These are phyloP conservation scores for Notospermus geniculatus DNA, from an alignment of 1,140 invertebrate species.

Conservation along the genomic window DNA sequence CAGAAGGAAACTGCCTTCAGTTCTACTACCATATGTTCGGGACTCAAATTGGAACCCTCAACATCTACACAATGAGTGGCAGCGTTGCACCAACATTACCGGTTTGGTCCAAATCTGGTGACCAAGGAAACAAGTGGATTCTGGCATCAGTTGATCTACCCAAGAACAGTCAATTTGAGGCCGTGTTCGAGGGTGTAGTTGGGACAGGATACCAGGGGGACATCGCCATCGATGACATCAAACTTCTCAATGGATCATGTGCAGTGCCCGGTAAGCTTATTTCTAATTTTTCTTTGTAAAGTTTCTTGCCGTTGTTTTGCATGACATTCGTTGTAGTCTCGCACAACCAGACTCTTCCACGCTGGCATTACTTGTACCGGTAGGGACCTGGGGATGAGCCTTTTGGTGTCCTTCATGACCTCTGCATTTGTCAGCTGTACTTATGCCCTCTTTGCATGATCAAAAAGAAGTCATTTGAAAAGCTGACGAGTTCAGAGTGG, in stretches of 20 bases:
- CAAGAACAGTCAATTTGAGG: not conserved
- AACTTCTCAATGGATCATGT: not conserved
- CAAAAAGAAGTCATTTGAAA: slow-evolving; percentile 7
- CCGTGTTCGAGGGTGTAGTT: slow-evolving; percentile 8
- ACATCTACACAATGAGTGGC: slow-evolving; percentile 22
- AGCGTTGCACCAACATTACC: slow-evolving; percentile 12
- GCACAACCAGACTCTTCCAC: too few relatives aligned
- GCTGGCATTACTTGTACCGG: too few relatives aligned
- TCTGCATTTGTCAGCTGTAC: slow-evolving; percentile 2
- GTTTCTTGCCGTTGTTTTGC: too few relatives aligned
- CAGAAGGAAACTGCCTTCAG: slow-evolving; percentile 20
- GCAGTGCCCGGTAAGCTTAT: not conserved
- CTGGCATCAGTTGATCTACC: slow-evolving; percentile 25
- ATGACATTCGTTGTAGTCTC: too few relatives aligned
- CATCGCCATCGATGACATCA: slow-evolving; percentile 35
- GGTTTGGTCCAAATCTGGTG: slow-evolving; percentile 32
- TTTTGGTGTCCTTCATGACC: too few relatives aligned
- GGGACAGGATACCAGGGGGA: slow-evolving; percentile 11
- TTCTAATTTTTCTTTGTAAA: not conserved
- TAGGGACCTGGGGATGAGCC: too few relatives aligned
- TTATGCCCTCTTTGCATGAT: not conserved
- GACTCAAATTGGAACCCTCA: slow-evolving; percentile 32
- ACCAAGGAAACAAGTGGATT: slow-evolving; percentile 43
- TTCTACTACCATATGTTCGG: slow-evolving; percentile 56
- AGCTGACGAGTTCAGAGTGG: not conserved